A percentile compares a stretch with the other conserved stretches of the same genome.
Evolutionary conservation across 2,797 vertebrate genomes (phyloP).

Genomic region (Pantherophis alleghaniensis): DNA sequence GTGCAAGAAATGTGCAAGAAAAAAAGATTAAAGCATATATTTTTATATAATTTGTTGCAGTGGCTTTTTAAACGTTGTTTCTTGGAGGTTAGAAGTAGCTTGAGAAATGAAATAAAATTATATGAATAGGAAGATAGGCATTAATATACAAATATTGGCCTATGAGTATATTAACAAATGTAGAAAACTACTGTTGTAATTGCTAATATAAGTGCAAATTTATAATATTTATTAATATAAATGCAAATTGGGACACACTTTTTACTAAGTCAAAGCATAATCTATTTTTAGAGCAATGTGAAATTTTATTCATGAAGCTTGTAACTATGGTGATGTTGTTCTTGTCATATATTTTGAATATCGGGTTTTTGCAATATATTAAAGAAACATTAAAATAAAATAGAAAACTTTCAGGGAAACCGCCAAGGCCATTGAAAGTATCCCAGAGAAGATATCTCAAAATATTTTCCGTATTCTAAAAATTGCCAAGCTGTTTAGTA

Average conservation of each 20-base stretch:
- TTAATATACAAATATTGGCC: background rate
- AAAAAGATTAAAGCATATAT: background rate
- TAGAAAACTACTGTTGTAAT: background rate
- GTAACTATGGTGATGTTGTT: background rate
- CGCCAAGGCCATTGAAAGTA: background rate
- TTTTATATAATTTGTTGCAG: background rate
- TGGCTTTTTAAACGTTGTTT: background rate
- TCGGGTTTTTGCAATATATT: background rate
- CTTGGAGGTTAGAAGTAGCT: background rate
- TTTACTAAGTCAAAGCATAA: background rate
- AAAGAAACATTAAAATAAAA: background rate
- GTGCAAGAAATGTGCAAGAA: background rate
- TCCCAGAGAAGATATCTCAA: background rate
- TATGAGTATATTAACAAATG: background rate
- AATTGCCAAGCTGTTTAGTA: conserved; percentile 14
- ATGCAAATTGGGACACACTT: background rate
- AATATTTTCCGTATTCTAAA: background rate
- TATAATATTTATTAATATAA: background rate
- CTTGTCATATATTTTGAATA: background rate
- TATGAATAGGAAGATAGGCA: background rate
- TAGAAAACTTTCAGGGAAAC: background rate
- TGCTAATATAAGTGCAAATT: background rate
- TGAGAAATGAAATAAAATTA: background rate
- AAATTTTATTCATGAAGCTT: background rate
- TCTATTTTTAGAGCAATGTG: background rate